These are phyloP conservation scores for Caenorhabditis sulstoni DNA, from an alignment of 2,888 invertebrate genomes.

Conservation along the genomic window DNA sequence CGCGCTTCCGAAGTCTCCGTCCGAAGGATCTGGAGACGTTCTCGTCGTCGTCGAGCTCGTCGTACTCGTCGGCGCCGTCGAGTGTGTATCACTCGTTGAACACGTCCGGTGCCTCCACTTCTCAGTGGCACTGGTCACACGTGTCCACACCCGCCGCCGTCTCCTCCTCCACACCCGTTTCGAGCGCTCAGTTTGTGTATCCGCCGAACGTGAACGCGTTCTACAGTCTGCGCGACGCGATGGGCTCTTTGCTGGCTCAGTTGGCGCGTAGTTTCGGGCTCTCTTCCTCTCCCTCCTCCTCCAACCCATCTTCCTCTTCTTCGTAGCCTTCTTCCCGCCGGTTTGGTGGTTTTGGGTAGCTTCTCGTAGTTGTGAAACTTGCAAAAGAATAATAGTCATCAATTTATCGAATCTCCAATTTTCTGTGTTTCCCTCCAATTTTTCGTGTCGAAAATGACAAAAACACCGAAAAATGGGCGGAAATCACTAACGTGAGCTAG, in stretches of 20 bases:
- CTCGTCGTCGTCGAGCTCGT: conserved; percentile 28
- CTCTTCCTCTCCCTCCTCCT: conserved; percentile 10
- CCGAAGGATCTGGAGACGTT: conserved; percentile 19
- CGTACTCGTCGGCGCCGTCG: conserved; percentile 24
- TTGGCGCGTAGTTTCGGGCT: conserved; percentile 48
- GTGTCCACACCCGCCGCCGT: conserved; percentile 25
- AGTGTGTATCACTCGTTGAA: conserved; percentile 53
- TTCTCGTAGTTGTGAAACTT: too few relatives aligned
- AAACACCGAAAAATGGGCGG: too few relatives aligned
- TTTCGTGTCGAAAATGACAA: too few relatives aligned
- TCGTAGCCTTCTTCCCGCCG: neutral
- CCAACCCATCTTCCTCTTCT: conserved; percentile 22
- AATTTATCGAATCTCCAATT: too few relatives aligned
- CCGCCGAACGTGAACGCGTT: conserved; percentile 55
- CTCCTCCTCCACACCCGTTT: conserved; percentile 9
- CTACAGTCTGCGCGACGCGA: conserved; percentile 40
- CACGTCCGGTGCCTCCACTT: conserved; percentile 17
- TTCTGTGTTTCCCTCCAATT: too few relatives aligned
- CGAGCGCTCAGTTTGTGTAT: conserved; percentile 41
- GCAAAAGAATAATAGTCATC: too few relatives aligned
- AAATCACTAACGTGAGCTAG: too few relatives aligned
- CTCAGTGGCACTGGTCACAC: conserved; percentile 57
- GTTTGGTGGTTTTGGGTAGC: neutral
- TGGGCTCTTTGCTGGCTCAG: conserved; percentile 42
- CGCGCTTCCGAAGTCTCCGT: conserved; percentile 14